Percentiles rank a stretch among this genome's conserved stretches.
Evolutionary conservation across 2,113 vertebrate species (phyloP).

Genomic region (Strix uralensis): DNA sequence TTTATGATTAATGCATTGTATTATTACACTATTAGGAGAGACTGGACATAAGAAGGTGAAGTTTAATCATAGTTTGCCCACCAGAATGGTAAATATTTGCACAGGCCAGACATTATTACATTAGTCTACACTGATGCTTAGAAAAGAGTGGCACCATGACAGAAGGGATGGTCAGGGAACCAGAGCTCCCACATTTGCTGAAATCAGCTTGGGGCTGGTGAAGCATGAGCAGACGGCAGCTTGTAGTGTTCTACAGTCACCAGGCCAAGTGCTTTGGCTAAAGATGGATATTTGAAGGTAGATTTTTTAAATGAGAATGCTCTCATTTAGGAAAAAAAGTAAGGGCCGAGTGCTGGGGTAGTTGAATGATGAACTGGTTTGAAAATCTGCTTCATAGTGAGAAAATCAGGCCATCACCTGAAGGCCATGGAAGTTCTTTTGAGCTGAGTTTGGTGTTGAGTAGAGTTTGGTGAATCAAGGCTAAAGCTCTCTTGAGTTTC

Average conservation of each 20-base stretch:
- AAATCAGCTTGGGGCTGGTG: background rate
- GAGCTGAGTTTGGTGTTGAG: background rate
- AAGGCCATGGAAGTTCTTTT: background rate
- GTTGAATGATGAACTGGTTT: background rate
- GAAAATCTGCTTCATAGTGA: background rate
- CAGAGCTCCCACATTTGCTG: background rate
- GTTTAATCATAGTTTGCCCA: background rate
- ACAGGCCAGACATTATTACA: no score
- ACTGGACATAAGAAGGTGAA: background rate
- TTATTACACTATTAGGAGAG: background rate
- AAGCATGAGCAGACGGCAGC: no score
- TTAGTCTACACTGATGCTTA: background rate
- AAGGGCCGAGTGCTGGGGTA: background rate
- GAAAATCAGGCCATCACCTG: background rate
- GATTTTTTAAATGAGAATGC: background rate
- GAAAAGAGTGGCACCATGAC: no score
- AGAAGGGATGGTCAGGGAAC: background rate
- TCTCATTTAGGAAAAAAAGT: background rate
- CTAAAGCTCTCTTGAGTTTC: background rate
- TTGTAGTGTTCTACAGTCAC: background rate
- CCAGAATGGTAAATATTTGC: background rate
- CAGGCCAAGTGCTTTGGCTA: background rate
- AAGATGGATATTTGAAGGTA: no score
- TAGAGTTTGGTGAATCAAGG: background rate
- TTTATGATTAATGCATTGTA: background rate